These are phyloP conservation scores for Lytechinus variegatus DNA, from an alignment of 35 echinoderm and acorn worm species.

Conservation along the genomic window DNA sequence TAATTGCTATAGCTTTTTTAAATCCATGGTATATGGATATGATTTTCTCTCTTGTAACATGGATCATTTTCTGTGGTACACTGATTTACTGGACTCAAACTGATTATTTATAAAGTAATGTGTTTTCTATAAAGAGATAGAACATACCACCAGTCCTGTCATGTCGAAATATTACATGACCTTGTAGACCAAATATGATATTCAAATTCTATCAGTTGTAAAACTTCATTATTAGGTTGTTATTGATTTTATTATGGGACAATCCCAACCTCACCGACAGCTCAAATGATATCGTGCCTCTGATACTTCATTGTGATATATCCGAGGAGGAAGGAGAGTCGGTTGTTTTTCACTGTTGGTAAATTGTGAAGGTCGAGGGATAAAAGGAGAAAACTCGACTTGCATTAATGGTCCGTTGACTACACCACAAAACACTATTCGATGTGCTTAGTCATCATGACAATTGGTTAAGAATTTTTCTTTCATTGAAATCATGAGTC, in stretches of 20 bases:
- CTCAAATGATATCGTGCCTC: background rate
- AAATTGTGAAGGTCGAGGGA: background rate
- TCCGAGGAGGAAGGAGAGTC: background rate
- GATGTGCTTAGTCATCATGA: conserved; percentile 26
- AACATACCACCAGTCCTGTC: no score
- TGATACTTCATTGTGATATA: background rate
- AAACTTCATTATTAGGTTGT: background rate
- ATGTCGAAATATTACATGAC: no score
- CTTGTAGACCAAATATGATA: no score
- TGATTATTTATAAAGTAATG: no score
- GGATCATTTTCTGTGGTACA: no score
- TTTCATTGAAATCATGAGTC: background rate
- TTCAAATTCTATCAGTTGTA: background rate
- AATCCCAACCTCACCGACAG: background rate
- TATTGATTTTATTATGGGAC: background rate
- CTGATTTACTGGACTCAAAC: no score
- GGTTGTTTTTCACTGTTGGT: background rate
- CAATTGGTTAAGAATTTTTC: conserved; percentile 22
- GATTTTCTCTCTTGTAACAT: no score
- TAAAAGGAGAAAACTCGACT: background rate
- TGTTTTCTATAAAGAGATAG: no score
- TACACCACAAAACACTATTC: conserved; percentile 23
- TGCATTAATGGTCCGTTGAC: conserved; percentile 26
- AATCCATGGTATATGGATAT: no score
- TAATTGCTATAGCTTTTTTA: no score